Base-by-base conservation (phyloP, 2,888 invertebrate genomes). In the Sphaerophoria taeniata region DNA sequence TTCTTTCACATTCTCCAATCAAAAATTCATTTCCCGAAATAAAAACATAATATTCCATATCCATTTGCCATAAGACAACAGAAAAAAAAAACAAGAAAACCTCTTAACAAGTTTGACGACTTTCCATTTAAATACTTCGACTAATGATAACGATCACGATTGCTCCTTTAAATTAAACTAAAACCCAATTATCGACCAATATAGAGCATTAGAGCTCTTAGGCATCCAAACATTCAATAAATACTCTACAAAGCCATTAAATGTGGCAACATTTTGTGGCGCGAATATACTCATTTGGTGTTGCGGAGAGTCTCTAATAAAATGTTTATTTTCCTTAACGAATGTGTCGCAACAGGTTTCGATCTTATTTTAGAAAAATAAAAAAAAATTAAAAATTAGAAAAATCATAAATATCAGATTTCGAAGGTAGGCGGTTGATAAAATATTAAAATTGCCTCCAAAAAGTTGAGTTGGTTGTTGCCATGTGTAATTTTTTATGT, bases 131-230 rank as follows among this genome's bases (percentile, higher is more conserved):
- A 75, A 84, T 79, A 67, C 79, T 60, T 67, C 43, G 43, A 24
- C 74, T 75, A 71, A 79, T 71, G 79, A 84, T 79, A 84, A 79
- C 70, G 65, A 79, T 79, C 79, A 53, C 60, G 71, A 79, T 75
- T 75, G 75, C 39, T 75, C 58, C 65, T 84, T 79, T 75, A 78
- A 84, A 83, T 83, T 70, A 74, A 78, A 76, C 75, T 78, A 74
- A 63, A 74, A 70, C 74, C 49, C 78, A 79, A 84, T 75, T 75
- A 84, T 65, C 67, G 51, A 67, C 60, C 74, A 67, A 24, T 24
- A 24, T 24, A 24, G 24, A 24, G 24, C 24, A 24, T 24, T 43
- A 43, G 2, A 75, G 78, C 84, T 79, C 75, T 75, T 79, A 84
- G 43, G 12, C 43, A 9, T 74, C 71, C 71, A 33, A 60, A 43